Evolutionary conservation across 2,797 vertebrate genomes (phyloP), one percentile per base, ranked within the genome.

Genomic region (Florisuga fusca): DNA sequence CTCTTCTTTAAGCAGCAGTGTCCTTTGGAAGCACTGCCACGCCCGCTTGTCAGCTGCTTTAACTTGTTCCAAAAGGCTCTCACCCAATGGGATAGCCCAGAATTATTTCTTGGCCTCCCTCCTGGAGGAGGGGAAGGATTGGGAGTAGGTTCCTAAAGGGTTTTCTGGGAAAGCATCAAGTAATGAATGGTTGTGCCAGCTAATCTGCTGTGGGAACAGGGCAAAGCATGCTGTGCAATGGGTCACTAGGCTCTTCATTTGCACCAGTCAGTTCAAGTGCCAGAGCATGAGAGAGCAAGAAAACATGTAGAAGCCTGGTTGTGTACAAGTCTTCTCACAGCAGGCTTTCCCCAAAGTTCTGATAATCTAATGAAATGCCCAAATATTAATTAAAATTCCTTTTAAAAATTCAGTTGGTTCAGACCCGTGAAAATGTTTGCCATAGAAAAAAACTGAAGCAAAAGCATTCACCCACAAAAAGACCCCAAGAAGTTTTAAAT

Each of bases 91-190:
- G 94, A 83, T n/a, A 79, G 55, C 71, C 87, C 55, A 91, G 89
- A 88, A 88, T 78, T 73, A 89, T 46, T 95, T 96, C 85, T 93
- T 95, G 92, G 91, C 89, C 62, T 93, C 61, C 41, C 33, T 88
- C 87, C 94, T 94, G 67, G 31, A 89, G 55, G 86, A 93, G 79
- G 59, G 29, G n/a, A 51, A 88, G 75, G 67, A 88, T 0, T 90
- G 10, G 85, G 80, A 96, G 79, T 17, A 71, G 67, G 66, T 78
- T 96, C 90, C 78, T 92, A 61, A 55, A 90, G 33, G 36, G 57
- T 71, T 96, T 96, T 93, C 93, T 91, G 67, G 90, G 90, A 96
- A 97, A 73, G 74, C 59, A 90, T 69, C 50, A 84, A 83, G 58
- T 89, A 87, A 95, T 87, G 90, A 94, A 93, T 80, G 81, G 88